Evolutionary conservation across 2,113 vertebrate genomes (phyloP), one percentile per base, ranked within the genome.

Genomic region (Campylorhamphus procurvoides): DNA sequence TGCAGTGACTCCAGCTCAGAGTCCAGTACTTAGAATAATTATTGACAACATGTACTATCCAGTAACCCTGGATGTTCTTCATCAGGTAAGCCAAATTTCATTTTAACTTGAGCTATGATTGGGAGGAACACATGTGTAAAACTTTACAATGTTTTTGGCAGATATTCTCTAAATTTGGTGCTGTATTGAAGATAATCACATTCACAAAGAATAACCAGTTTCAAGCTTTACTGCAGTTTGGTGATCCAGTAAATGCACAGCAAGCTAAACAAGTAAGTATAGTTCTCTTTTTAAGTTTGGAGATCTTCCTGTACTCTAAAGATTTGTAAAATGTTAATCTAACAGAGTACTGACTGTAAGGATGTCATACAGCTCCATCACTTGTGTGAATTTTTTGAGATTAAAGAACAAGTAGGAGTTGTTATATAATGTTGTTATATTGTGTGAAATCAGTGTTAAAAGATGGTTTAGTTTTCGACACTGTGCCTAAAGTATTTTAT

Each of bases 161-260:
- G 99, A 99, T 99, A 97, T 99, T 99, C 97, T 99, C 99, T 84
- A 99, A 99, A 96, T 99, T 99, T 97, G 99, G 99, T 96, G 99
- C 99, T 93, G 99, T 99, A 67, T 98, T 99, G 98, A 99, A 99
- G 98, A 99, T 99, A 97, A 99, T 99, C 97, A 99, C 99, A 52
- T 99, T 99, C 97, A 99, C 99, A 93, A 99, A 99, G 98, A 99
- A 99, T 97, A 99, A 99, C 97, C 99, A 99, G 97, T 99, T 99
- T 97, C 99, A 99, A 98, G 99, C 99, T 82, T 98, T 99, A 75
- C 98, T 99, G 66, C 99, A 99, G 92, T 99, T 98, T 97, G 99
- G 98, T 7, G 99, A 99, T 93, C 99, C 99, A 33, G 97, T 98
- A 67, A 99, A 99, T 6, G 99, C 99, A 23, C 99, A 99, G 85